Conservation (phyloP, 2,797 vertebrate species). For the Dryobates pubescens region DNA sequence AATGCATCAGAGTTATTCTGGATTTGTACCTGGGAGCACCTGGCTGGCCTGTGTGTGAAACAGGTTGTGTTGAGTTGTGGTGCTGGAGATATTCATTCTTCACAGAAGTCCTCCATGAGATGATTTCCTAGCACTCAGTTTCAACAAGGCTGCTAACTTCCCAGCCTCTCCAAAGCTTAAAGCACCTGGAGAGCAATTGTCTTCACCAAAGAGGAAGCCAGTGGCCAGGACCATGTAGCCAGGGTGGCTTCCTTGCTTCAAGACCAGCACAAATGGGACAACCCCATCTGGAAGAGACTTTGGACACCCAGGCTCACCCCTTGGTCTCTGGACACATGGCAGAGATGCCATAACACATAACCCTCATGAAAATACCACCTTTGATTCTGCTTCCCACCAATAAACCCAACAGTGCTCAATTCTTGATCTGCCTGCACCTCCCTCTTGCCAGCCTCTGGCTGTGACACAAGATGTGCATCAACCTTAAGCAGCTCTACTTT, state of each 20-base stretch:
- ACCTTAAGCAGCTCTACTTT: background rate
- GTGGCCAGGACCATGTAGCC: background rate
- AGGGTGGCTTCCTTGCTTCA: background rate
- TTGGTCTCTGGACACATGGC: fast-evolving
- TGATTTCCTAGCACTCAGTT: background rate
- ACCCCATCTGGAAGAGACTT: background rate
- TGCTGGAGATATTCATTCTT: background rate
- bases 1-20: background rate
- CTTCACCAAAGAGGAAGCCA: background rate
- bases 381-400: background rate
- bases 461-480: background rate
- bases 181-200: background rate
- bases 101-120: background rate
- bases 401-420: conserved; percentile 16
- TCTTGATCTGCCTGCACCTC: background rate
- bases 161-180: background rate
- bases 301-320: background rate
- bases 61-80: background rate
- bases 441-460: conserved; percentile 20
- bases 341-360: background rate
- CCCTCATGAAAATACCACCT: background rate
- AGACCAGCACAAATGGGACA: background rate
- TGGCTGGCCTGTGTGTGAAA: background rate
- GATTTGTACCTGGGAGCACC: background rate
- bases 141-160: background rate